phyloP scores from a whole-genome alignment of 2,113 vertebrate genomes.

The Anguilla rostrata region DNA sequence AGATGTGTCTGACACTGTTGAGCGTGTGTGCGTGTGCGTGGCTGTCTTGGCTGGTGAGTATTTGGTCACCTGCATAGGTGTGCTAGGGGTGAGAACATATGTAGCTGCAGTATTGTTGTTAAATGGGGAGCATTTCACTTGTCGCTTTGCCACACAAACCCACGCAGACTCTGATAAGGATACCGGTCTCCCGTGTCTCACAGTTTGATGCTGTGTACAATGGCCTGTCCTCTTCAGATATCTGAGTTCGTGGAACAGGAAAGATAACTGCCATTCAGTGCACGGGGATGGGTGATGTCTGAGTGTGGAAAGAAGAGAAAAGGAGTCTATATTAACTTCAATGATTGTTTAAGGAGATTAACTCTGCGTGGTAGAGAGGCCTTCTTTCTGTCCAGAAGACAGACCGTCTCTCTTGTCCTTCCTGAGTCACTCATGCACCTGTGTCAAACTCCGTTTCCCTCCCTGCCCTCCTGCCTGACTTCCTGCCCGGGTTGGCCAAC shows the following conservation, averaged over 20 bases:
- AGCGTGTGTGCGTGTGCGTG: slow-evolving; percentile 66
- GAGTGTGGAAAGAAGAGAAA: not conserved
- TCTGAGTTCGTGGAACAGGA: too few relatives aligned
- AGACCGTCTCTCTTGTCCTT: not conserved
- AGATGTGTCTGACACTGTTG: slow-evolving; percentile 69
- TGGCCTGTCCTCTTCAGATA: not conserved
- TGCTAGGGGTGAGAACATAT: not conserved
- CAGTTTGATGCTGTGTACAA: not conserved
- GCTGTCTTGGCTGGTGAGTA: slow-evolving; percentile 68
- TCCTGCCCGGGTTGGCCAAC: not conserved
- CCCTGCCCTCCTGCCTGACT: slow-evolving; percentile 23
- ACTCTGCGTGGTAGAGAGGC: not conserved
- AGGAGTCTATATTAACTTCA: not conserved
- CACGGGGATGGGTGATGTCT: too few relatives aligned
- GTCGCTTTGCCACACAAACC: too few relatives aligned
- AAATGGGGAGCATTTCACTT: not conserved
- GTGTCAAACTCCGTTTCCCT: not conserved
- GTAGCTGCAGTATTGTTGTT: not conserved
- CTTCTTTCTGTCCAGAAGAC: not conserved
- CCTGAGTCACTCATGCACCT: not conserved
- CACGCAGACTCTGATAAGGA: too few relatives aligned
- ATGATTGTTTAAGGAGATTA: slow-evolving; percentile 20
- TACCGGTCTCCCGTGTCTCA: too few relatives aligned
- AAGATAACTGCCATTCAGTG: too few relatives aligned
- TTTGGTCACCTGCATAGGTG: not conserved